Conservation (phyloP, 2,113 vertebrate genomes). For the Perca fluviatilis region DNA sequence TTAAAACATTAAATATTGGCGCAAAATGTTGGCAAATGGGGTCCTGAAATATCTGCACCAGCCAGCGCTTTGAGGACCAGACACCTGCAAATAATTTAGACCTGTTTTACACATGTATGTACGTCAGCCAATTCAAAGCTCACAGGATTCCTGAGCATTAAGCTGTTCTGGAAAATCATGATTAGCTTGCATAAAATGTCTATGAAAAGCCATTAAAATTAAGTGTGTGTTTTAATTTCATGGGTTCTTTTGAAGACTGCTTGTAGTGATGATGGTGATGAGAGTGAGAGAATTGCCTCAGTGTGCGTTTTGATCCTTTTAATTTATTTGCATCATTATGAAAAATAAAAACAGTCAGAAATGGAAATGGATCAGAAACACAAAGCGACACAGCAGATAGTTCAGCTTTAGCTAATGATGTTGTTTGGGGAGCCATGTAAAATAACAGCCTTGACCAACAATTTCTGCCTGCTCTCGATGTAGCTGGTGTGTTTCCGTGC, state of each 20-base stretch:
- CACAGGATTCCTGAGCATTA: slow-evolving; percentile 49
- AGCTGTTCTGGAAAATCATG: slow-evolving; percentile 51
- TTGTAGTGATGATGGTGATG: neutral
- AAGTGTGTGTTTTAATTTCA: slow-evolving; percentile 28
- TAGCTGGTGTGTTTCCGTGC: slow-evolving; percentile 56
- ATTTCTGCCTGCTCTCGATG: slow-evolving; percentile 29
- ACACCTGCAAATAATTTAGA: slow-evolving; percentile 15
- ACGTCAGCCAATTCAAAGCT: slow-evolving; percentile 48
- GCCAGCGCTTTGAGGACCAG: slow-evolving; percentile 6
- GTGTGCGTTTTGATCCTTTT: slow-evolving; percentile 60
- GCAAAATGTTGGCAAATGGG: neutral
- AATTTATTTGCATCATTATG: slow-evolving; percentile 59
- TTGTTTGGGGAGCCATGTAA: slow-evolving; percentile 63
- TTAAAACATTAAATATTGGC: neutral
- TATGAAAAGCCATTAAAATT: slow-evolving; percentile 37
- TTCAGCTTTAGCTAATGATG: slow-evolving; percentile 23
- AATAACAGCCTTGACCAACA: slow-evolving; percentile 57
- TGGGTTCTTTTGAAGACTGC: slow-evolving; percentile 24
- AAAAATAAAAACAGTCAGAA: slow-evolving; percentile 44
- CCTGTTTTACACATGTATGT: slow-evolving; percentile 6
- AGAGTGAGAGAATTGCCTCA: slow-evolving; percentile 62
- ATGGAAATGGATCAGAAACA: slow-evolving; percentile 53
- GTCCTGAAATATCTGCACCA: slow-evolving; percentile 3
- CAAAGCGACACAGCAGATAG: slow-evolving; percentile 46
- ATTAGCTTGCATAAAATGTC: slow-evolving; percentile 39